Percentiles rank a stretch among this genome's conserved stretches.
Evolutionary conservation across 2,113 vertebrate genomes (phyloP).

Genomic region (Hypanus sabinus): DNA sequence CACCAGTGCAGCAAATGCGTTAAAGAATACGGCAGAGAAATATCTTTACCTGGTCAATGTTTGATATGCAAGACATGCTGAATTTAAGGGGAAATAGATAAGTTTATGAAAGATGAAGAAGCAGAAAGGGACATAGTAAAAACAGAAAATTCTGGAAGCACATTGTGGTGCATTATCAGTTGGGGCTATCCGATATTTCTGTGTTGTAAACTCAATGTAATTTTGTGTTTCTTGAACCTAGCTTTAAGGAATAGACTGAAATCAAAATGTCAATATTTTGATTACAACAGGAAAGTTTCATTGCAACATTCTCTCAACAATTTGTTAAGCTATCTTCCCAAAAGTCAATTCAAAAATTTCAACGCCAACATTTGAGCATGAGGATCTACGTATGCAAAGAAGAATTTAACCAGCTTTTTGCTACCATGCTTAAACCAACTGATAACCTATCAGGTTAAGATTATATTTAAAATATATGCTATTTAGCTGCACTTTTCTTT

Average conservation of each 20-base stretch:
- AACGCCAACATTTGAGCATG: background rate
- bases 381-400: background rate
- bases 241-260: background rate
- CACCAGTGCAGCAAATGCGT: too few relatives aligned
- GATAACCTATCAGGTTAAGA: background rate
- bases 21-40: too few relatives aligned
- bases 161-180: background rate
- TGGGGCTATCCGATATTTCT: background rate
- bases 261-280: conserved; percentile 14
- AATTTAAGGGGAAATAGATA: background rate
- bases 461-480: background rate
- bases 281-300: background rate
- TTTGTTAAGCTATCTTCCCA: background rate
- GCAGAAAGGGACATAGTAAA: background rate
- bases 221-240: background rate
- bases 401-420: background rate
- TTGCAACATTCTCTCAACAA: background rate
- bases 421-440: background rate
- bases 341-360: background rate
- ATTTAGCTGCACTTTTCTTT: background rate
- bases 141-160: too few relatives aligned
- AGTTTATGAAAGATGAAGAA: background rate
- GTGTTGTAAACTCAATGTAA: background rate
- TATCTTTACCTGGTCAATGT: too few relatives aligned
- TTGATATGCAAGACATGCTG: background rate